Percentiles rank a stretch among this genome's conserved stretches.
Evolutionary conservation across 2,888 invertebrate genomes (phyloP).

Genomic region (Mesoligia furuncula): DNA sequence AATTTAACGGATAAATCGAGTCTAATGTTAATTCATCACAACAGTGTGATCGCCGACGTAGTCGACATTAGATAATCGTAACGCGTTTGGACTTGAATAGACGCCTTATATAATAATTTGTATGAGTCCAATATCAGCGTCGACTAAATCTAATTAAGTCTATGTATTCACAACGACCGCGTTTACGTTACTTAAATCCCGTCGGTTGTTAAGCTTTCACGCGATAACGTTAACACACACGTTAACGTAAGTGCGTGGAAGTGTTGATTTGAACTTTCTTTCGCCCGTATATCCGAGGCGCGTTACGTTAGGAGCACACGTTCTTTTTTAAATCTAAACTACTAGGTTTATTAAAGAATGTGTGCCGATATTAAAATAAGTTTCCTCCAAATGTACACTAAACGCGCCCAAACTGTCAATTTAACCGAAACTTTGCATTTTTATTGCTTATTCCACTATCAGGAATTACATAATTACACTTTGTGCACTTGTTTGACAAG

Average conservation of each 20-base stretch:
- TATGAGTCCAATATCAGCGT: constrained; percentile 76
- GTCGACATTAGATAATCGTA: constrained; percentile 54
- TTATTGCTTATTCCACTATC: constrained; percentile 82
- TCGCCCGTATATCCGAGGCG: constrained; percentile 32
- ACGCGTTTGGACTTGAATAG: constrained; percentile 72
- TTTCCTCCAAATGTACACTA: constrained; percentile 55
- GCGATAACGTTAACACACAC: constrained; percentile 55
- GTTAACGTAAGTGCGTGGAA: constrained; percentile 57
- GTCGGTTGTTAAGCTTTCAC: constrained; percentile 59
- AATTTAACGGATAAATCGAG: constrained; percentile 61
- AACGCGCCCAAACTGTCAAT: constrained; percentile 62
- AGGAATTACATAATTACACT: constrained; percentile 78
- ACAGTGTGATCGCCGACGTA: constrained; percentile 42
- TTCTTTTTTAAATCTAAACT: constrained; percentile 37
- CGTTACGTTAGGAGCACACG: constrained; percentile 39
- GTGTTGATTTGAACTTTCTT: constrained; percentile 63
- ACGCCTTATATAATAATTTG: constrained; percentile 79
- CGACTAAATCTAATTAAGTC: constrained; percentile 76
- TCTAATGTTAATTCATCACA: constrained; percentile 49
- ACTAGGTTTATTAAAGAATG: constrained; percentile 42
- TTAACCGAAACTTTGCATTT: constrained; percentile 63
- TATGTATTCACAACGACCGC: constrained; percentile 71
- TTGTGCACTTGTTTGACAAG: constrained; percentile 89
- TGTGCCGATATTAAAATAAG: constrained; percentile 45
- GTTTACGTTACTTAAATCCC: constrained; percentile 65